Base-by-base conservation (phyloP, 2,113 vertebrate species). In the Sprattus sprattus region DNA sequence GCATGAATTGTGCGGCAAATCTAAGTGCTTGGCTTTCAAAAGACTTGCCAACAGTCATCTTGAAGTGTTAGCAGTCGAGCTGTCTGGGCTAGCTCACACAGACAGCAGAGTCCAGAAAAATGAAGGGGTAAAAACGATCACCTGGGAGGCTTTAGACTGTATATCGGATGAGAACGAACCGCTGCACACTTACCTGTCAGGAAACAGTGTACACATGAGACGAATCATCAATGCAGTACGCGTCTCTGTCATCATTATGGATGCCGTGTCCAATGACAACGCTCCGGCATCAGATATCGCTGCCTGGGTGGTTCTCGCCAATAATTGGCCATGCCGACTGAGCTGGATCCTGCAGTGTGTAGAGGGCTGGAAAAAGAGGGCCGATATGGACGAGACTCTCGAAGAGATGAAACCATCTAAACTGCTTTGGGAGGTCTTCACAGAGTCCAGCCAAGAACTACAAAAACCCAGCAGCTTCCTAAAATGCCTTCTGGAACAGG, bases 221-320 rank as follows among this genome's bases (percentile, higher is more conserved):
- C 91, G 95, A 44, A 95, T 96, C 4, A 94, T 96, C 86, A 96
- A 96, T 89, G 95, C 95, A 39, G 88, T 96, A 5, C 94, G 95
- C 75, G 88, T 96, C 88, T 95, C 95, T 0, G 80, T 96, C 0
- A 88, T 93, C 52, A 88, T 96, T 4, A 90, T 95, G 45, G 89
- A 93, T 57, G 93, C 89, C 0, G 81, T 89, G 18, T 54, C 32
- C 28, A 50, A 25, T 0, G 45, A 84, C 13, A 45, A 87, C 0
- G 44, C 86, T 0, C 86, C 93, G 4, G 86, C 89, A 0, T 87
- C 92, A 6, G 82, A 91, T 0, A 91, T 95, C 0, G 94, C 94
- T 1, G 95, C 95, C 0, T 96, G 96, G 95, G 94, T 95, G 13
- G 93, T 96, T 46, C 13, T 96, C n/a, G 93, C 94, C 0, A 95